Evolutionary conservation across 1,140 invertebrate genomes (phyloP).

Genomic region (Apis florea): DNA sequence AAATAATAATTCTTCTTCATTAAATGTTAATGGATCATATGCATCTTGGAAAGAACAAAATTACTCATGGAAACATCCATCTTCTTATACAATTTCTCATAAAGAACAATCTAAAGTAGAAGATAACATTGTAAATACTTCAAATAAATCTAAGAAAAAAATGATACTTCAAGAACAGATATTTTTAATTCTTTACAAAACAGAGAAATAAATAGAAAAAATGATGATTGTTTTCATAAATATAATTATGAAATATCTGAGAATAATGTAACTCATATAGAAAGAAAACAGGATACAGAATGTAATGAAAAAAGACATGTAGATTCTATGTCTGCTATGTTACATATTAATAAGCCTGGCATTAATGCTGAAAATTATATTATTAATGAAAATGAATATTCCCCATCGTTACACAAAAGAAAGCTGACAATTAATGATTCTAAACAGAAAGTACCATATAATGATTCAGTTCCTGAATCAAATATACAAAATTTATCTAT

Average conservation of each 20-base stretch:
- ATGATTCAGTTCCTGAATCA: neutral
- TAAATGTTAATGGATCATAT: conserved; percentile 57
- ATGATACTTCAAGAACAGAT: neutral
- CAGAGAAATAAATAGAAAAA: neutral
- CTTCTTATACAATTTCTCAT: neutral
- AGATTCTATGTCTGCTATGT: neutral
- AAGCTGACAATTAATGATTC: conserved; percentile 1
- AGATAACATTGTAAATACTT: neutral
- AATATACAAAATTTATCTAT: conserved; percentile 12
- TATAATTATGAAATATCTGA: neutral
- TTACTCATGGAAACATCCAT: conserved; percentile 35
- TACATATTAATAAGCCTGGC: neutral
- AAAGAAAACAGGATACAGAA: neutral
- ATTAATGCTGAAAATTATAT: neutral
- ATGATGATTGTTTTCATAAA: neutral
- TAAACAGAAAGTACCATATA: conserved; percentile 6
- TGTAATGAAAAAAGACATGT: neutral
- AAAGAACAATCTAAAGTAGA: conserved; percentile 3
- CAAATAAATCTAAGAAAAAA: neutral
- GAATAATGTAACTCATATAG: neutral
- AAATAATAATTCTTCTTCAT: neutral
- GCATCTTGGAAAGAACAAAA: conserved; percentile 69
- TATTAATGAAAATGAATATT: neutral
- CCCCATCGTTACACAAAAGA: neutral
- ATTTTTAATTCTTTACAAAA: neutral